Evolutionary conservation across 2,113 vertebrate genomes (phyloP), one percentile per base, ranked within the genome.

Genomic region (Carassius auratus): DNA sequence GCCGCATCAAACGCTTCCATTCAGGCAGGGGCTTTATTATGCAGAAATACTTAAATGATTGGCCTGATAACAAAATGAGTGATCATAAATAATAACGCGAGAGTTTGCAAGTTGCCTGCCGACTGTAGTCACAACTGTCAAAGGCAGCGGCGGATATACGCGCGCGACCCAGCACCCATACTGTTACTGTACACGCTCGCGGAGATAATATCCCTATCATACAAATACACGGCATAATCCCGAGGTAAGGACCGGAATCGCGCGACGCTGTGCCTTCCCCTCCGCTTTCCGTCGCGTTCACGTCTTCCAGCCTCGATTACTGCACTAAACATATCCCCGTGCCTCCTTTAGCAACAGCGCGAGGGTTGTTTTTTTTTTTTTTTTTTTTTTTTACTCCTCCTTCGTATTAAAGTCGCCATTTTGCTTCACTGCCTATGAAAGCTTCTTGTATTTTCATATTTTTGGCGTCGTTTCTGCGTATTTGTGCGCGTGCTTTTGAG

Each of bases 391-490:
- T 42, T 42, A 94, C 95, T 93, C 95, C 95, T 95, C 95, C 95
- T 95, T 94, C 96, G 95, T 93, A 94, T 94, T 96, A 96, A 96
- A 96, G 96, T 97, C 97, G 96, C 97, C 97, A 97, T 97, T 97
- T 97, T 97, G 96, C 96, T 96, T 96, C 94, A 93, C 92, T 95
- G 95, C 94, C 93, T 93, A 92, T 94, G 94, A 91, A 95, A 95
- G 91, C 93, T 91, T 91, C 91, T 92, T 91, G 92, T 94, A 90
- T 93, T 93, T 89, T 93, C 89, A 87, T 92, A 93, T 93, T 94
- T 93, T 77, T 30, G 84, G 88, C 88, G 86, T 92, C 91, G 90
- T 92, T 87, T 87, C 86, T 88, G 50, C 90, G 88, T 84, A 7
- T 77, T 66, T 68, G 76, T 55, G 77, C 50, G 87, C 71, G 45